phyloP scores from a whole-genome alignment of 2,888 invertebrate species.

The Diaprepes abbreviatus region DNA sequence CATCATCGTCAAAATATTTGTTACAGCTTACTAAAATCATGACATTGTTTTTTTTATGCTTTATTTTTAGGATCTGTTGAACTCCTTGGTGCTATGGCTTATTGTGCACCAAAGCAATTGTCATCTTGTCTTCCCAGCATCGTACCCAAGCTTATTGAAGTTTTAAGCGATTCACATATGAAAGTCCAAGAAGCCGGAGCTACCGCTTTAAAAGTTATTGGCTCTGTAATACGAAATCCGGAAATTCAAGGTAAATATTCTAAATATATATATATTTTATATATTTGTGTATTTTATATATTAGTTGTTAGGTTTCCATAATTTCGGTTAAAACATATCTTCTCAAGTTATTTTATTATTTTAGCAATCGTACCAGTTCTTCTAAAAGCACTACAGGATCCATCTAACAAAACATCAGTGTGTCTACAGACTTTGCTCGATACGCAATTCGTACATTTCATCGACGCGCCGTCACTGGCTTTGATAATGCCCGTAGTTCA shows the following conservation, averaged over 20 bases:
- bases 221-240: conserved; percentile 97
- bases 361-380: conserved; percentile 88
- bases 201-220: conserved; percentile 95
- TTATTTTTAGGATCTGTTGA: conserved; percentile 86
- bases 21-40: no score
- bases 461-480: conserved; percentile 98
- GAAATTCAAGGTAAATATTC: conserved; percentile 93
- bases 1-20: no score
- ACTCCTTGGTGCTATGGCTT: conserved; percentile 97
- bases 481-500: conserved; percentile 99
- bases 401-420: conserved; percentile 92
- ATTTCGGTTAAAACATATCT: no score
- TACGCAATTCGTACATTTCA: conserved; percentile 98
- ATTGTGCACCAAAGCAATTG: conserved; percentile 98
- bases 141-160: conserved; percentile 97
- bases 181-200: conserved; percentile 96
- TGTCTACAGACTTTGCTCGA: conserved; percentile 95
- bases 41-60: not conserved
- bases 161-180: conserved; percentile 96
- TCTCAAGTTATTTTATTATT: no score
- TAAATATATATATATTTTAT: no score
- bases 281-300: not conserved
- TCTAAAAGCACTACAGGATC: conserved; percentile 94
- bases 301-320: no score
- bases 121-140: conserved; percentile 98